Conservation (phyloP, 2,888 invertebrate species). For the Drosophila atripex region DNA sequence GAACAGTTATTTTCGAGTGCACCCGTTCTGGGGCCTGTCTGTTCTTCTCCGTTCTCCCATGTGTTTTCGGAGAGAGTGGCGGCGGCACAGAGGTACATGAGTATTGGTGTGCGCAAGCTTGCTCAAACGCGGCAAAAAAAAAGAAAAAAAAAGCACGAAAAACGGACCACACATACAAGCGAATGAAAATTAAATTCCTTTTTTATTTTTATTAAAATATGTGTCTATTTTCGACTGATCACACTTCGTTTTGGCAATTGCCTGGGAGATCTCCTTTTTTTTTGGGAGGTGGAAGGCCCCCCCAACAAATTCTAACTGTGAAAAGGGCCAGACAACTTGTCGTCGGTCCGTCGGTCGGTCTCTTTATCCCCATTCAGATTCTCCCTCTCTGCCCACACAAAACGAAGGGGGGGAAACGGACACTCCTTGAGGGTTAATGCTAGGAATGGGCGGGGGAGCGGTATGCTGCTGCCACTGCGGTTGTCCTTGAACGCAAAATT, state of each 20-base stretch:
- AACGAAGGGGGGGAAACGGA: conserved; percentile 2
- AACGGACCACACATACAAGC: conserved; percentile 51
- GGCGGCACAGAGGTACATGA: conserved; percentile 45
- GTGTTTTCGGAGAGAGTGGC: conserved; percentile 52
- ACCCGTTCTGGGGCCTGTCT: conserved; percentile 47
- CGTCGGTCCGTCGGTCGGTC: conserved; percentile 14
- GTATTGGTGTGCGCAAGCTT: conserved; percentile 71
- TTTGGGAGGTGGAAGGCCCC: neutral
- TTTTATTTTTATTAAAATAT: conserved; percentile 47
- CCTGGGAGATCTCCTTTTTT: conserved; percentile 1
- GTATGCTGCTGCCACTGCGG: conserved; percentile 43
- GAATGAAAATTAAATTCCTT: conserved; percentile 61
- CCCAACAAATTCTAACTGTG: conserved; percentile 29
- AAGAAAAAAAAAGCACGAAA: conserved; percentile 61
- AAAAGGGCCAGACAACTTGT: conserved; percentile 27
- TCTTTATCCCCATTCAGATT: neutral
- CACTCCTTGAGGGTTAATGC: conserved; percentile 1
- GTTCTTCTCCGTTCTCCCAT: conserved; percentile 39
- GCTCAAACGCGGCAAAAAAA: conserved; percentile 55
- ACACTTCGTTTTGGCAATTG: conserved; percentile 30
- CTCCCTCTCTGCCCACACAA: conserved; percentile 12
- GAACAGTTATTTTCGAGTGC: conserved; percentile 66
- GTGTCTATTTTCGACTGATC: conserved; percentile 62
- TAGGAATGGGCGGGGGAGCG: neutral
- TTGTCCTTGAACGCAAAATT: conserved; percentile 81